Base-by-base conservation (phyloP, 2,797 vertebrate species). In the Protosalanx chinensis region DNA sequence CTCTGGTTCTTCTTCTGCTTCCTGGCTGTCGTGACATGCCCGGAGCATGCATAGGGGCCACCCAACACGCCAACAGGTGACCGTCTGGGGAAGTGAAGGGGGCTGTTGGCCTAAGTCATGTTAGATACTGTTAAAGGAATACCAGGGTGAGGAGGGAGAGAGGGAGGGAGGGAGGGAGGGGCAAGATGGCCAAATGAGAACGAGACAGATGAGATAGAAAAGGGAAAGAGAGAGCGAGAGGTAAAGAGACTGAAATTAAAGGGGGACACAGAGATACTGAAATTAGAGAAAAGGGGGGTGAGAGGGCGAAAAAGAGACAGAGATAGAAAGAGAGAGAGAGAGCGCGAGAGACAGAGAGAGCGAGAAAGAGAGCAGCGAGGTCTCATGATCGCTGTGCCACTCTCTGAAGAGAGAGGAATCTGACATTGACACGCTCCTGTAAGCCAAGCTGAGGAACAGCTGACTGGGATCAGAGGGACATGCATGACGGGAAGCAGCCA, bases 391-490 rank as follows among this genome's bases (percentile, higher is more conserved):
- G 33, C 62, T 33, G 3, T 64, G 7, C 32, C 18, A 32, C 63
- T 74, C 70, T 71, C 71, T 57, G 37, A 41, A 70, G 75, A 68
- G 76, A 62, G 60, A 78, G 58, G 74, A 79, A 74, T 73, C 72
- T 76, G 75, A 87, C 80, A 82, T 79, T 77, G 77, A 75, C 75
- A 62, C 78, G 73, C 76, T 73, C 58, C 61, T 76, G 67, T 74
- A 84, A 89, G 78, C 76, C 79, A 81, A 79, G 82, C 81, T 87
- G 77, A 78, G 75, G 75, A 82, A 74, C 79, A 87, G 86, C 85
- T 88, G 84, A 88, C 83, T 79, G 70, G 80, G 87, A 88, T 88
- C 79, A 84, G 51, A 30, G 59, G 51, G 16, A 35, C 32, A 56
- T 33, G 32, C 20, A 27, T 33, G 23, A n/a, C 3, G 51, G 51